Conservation (phyloP, 2,888 invertebrate genomes). For the Tipula vernalis region DNA sequence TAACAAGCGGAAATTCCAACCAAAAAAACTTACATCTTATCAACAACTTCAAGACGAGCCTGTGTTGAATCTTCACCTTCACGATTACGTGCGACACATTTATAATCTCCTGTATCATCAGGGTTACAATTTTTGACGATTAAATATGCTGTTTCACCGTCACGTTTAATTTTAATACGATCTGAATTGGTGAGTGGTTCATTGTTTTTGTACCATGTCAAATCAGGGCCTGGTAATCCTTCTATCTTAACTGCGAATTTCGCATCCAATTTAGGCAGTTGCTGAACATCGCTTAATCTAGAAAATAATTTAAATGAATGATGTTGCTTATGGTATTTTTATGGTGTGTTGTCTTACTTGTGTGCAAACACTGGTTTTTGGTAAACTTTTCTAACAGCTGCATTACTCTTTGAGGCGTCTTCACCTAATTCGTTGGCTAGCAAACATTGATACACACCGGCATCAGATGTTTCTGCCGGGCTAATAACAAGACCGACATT, state of each 20-base stretch:
- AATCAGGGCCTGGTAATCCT: slow-evolving; percentile 72
- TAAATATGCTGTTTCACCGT: slow-evolving; percentile 67
- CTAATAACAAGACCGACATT: slow-evolving; percentile 64
- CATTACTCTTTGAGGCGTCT: slow-evolving; percentile 53
- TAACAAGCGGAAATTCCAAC: not conserved
- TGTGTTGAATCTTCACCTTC: slow-evolving; percentile 68
- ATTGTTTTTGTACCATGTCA: slow-evolving; percentile 80
- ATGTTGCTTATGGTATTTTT: not conserved
- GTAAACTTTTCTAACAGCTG: slow-evolving; percentile 65
- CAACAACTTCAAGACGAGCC: slow-evolving; percentile 62
- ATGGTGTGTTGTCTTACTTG: slow-evolving; percentile 23
- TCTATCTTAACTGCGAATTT: slow-evolving; percentile 70
- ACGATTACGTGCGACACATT: slow-evolving; percentile 64
- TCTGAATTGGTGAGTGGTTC: slow-evolving; percentile 52
- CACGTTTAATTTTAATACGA: slow-evolving; percentile 38
- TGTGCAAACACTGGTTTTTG: slow-evolving; percentile 71
- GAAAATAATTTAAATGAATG: not conserved
- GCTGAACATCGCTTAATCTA: slow-evolving; percentile 35
- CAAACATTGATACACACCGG: slow-evolving; percentile 65
- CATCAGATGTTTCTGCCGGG: slow-evolving; percentile 55
- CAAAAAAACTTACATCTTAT: slow-evolving; percentile 58
- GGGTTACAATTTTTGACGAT: slow-evolving; percentile 55
- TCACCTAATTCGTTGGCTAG: slow-evolving; percentile 67
- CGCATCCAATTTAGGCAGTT: slow-evolving; percentile 64
- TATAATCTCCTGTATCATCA: slow-evolving; percentile 60